These are phyloP conservation scores for Coranthus polyacanthus DNA, from an alignment of 2,797 vertebrate species.

Conservation along the genomic window DNA sequence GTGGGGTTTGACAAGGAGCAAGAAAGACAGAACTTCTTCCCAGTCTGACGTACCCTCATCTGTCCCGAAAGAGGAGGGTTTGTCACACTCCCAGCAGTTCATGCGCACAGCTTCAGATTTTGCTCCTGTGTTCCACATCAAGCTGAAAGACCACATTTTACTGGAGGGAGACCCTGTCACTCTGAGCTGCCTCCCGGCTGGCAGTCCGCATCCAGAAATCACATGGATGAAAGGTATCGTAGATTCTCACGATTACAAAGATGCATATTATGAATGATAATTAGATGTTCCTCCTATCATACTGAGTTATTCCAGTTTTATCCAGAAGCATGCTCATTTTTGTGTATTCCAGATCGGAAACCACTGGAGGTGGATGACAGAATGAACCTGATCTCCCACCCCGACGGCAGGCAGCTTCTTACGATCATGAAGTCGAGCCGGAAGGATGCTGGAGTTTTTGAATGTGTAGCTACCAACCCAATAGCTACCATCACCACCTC, in stretches of 20 bases:
- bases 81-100: constrained; percentile 73
- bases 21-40: constrained; percentile 89
- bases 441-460: constrained; percentile 91
- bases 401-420: constrained; percentile 93
- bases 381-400: constrained; percentile 87
- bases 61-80: constrained; percentile 80
- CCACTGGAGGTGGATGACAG: constrained; percentile 83
- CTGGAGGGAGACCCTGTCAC: constrained; percentile 92
- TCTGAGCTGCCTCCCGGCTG: constrained; percentile 93
- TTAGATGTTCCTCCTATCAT: too few relatives aligned
- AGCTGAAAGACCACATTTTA: constrained; percentile 93
- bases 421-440: constrained; percentile 86
- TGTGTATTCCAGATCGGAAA: constrained; percentile 86
- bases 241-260: neutral
- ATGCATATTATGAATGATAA: too few relatives aligned
- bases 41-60: constrained; percentile 87
- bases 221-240: constrained; percentile 93
- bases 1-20: constrained; percentile 90
- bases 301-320: neutral
- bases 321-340: neutral
- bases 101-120: constrained; percentile 90
- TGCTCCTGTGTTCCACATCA: constrained; percentile 96
- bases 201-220: constrained; percentile 91
- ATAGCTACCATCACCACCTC: constrained; percentile 91
- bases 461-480: constrained; percentile 91